Percentiles rank a stretch among this genome's conserved stretches.
Evolutionary conservation across 2,888 invertebrate genomes (phyloP).

Genomic region (Penaeus monodon): DNA sequence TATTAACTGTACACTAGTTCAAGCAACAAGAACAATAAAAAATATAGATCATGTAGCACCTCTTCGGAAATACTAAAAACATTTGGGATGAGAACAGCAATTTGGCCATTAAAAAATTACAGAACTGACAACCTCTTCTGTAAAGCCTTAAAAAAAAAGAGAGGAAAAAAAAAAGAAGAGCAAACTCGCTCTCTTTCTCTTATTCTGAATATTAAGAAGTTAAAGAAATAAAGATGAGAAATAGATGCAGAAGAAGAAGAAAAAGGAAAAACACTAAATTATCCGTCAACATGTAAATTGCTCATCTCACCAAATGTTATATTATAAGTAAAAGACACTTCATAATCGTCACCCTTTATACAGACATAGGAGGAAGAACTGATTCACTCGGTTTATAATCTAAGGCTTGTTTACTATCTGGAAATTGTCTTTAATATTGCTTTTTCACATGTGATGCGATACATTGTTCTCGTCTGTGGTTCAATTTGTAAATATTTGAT

Average conservation of each 20-base stretch:
- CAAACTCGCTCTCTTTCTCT: no score
- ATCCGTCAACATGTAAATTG: slow-evolving; percentile 2
- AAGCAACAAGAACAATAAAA: slow-evolving; percentile 58
- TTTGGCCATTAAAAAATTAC: not conserved
- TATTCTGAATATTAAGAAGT: no score
- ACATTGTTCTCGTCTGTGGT: not conserved
- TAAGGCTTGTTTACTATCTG: slow-evolving; percentile 4
- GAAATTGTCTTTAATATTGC: no score
- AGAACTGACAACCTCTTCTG: not conserved
- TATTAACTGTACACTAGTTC: slow-evolving; percentile 59
- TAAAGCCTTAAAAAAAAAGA: no score
- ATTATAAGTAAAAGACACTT: slow-evolving; percentile 19
- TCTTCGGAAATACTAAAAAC: slow-evolving; percentile 51
- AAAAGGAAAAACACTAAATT: not conserved
- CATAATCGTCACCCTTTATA: slow-evolving; percentile 33
- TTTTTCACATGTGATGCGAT: no score
- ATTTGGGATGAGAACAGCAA: slow-evolving; percentile 44
- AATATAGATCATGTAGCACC: slow-evolving; percentile 58
- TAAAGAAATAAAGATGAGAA: not conserved
- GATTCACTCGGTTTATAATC: slow-evolving; percentile 9
- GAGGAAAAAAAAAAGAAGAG: no score
- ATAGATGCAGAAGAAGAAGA: no score
- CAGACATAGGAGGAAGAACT: slow-evolving; percentile 45
- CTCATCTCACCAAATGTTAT: slow-evolving; percentile 27
- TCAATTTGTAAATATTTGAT: slow-evolving; percentile 3